A percentile compares a stretch with the other conserved stretches of the same genome.
Evolutionary conservation across 1,140 invertebrate species (phyloP).

Genomic region (Sitophilus oryzae): DNA sequence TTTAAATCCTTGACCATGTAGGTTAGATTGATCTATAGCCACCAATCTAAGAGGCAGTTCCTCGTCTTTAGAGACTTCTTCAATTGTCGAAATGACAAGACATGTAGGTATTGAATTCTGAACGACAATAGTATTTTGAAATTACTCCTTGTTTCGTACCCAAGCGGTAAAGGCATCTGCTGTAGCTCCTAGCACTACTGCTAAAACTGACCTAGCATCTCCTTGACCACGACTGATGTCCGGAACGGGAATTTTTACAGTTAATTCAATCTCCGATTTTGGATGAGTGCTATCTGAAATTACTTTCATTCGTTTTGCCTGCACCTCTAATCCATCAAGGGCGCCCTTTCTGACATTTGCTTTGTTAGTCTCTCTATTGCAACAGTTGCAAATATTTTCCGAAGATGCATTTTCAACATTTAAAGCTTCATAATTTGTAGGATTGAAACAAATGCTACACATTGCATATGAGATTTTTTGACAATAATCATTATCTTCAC

Average conservation of each 20-base stretch:
- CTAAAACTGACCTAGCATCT: constrained; percentile 11
- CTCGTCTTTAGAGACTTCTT: constrained; percentile 5
- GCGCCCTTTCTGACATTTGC: background rate
- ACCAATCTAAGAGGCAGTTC: constrained; percentile 1
- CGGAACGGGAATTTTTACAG: constrained; percentile 11
- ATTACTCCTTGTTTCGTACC: background rate
- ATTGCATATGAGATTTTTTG: background rate
- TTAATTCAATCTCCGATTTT: constrained; percentile 5
- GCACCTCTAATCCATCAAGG: constrained; percentile 1
- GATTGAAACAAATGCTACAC: background rate
- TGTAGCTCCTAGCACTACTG: constrained; percentile 31
- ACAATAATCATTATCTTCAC: background rate
- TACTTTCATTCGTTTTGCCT: constrained; percentile 1
- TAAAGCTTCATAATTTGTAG: background rate
- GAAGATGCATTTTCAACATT: background rate
- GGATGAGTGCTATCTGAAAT: background rate
- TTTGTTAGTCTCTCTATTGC: background rate
- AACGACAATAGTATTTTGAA: constrained; percentile 2
- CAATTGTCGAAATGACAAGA: constrained; percentile 13
- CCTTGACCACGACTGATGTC: constrained; percentile 1
- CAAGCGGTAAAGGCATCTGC: background rate
- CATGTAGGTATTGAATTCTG: background rate
- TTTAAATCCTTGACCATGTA: background rate
- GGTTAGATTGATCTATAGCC: background rate
- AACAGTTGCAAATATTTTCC: background rate